A percentile compares a stretch with the other conserved stretches of the same genome.
phyloP scores from a whole-genome alignment of 2,113 vertebrate genomes.

The Aramus guarauna region DNA sequence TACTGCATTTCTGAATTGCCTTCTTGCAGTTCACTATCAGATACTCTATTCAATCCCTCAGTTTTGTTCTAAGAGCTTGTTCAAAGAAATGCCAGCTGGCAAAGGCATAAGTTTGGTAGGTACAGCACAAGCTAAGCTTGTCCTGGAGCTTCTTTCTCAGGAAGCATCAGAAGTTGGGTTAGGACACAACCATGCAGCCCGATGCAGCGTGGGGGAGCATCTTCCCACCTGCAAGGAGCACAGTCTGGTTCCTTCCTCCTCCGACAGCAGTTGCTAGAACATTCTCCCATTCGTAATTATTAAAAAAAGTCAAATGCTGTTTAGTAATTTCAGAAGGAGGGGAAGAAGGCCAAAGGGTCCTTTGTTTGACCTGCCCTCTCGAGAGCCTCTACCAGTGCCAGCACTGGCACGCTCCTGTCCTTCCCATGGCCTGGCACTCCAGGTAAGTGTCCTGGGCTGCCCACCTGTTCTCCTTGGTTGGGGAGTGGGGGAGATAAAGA shows the following conservation, averaged over 20 bases:
- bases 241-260: background rate
- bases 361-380: too few species aligned
- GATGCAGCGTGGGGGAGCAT: background rate
- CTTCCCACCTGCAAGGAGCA: conserved; percentile 15
- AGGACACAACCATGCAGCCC: conserved; percentile 20
- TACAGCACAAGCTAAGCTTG: background rate
- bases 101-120: conserved; percentile 6
- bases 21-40: conserved; percentile 27
- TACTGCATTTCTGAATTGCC: conserved; percentile 63
- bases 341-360: background rate
- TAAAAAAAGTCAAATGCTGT: background rate
- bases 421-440: background rate
- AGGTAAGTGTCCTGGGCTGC: background rate
- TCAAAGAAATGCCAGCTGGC: conserved; percentile 39
- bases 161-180: conserved; percentile 35
- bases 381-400: background rate
- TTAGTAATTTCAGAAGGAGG: background rate
- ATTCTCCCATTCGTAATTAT: background rate
- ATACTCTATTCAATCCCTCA: background rate
- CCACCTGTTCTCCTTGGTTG: background rate
- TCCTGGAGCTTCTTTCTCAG: conserved; percentile 24
- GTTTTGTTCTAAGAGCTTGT: conserved; percentile 29
- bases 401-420: background rate
- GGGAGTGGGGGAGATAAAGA: background rate
- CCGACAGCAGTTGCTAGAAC: background rate